phyloP scores from a whole-genome alignment of 2,888 invertebrate species.

The Neoscelio sp. region DNA sequence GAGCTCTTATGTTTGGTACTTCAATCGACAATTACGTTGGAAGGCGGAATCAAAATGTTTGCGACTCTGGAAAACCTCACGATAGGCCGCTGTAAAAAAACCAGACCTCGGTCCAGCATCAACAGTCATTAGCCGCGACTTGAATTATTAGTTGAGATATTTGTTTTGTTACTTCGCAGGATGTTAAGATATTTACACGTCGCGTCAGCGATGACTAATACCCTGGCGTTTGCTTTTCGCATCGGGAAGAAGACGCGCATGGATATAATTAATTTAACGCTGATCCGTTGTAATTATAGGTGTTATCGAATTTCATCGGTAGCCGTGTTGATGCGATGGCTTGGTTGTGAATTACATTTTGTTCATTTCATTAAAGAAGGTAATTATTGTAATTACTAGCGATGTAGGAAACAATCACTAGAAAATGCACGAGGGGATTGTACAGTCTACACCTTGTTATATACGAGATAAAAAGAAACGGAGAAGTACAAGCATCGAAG shows the following conservation, averaged over 20 bases:
- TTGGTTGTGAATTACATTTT: slow-evolving; percentile 32
- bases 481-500: no score
- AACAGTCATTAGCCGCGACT: not conserved
- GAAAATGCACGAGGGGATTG: no score
- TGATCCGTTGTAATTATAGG: slow-evolving; percentile 34
- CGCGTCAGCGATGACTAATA: slow-evolving; percentile 28
- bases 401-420: no score
- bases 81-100: not conserved
- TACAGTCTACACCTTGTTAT: no score
- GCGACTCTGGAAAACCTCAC: slow-evolving; percentile 4
- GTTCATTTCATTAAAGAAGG: no score
- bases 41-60: slow-evolving; percentile 17
- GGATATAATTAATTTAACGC: slow-evolving; percentile 19
- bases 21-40: slow-evolving; percentile 45
- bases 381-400: no score
- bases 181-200: slow-evolving; percentile 25
- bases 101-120: not conserved
- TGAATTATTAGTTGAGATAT: not conserved
- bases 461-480: no score
- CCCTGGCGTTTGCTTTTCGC: slow-evolving; percentile 16
- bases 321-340: slow-evolving; percentile 45
- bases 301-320: slow-evolving; percentile 23
- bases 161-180: slow-evolving; percentile 1
- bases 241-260: slow-evolving; percentile 5
- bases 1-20: slow-evolving; percentile 48